Conservation (phyloP, 2,113 vertebrate species). For the Delphinapterus leucas region DNA sequence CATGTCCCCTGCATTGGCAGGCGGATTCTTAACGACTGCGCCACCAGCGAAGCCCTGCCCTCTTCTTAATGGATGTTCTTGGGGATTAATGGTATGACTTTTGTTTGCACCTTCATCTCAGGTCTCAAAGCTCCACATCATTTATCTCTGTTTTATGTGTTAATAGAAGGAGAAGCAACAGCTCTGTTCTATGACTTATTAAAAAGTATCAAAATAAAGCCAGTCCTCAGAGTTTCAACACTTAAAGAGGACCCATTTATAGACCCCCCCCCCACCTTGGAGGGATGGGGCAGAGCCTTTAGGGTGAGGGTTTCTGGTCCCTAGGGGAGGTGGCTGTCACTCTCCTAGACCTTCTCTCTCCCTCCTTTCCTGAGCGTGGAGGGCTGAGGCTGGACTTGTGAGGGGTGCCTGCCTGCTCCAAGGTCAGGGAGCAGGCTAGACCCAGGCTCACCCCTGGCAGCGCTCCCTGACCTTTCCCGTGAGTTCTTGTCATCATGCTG, state of each 20-base stretch:
- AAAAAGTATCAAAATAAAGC: neutral
- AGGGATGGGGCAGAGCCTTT: neutral
- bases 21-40: no score
- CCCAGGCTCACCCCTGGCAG: neutral
- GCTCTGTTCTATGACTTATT: neutral
- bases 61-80: neutral
- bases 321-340: neutral
- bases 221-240: neutral
- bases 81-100: neutral
- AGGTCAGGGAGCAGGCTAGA: fast-evolving
- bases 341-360: neutral
- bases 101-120: neutral
- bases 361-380: neutral
- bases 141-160: neutral
- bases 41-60: neutral
- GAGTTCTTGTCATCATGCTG: fast-evolving
- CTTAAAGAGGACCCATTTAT: fast-evolving
- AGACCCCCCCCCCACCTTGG: neutral
- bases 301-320: no score
- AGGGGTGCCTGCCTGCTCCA: neutral
- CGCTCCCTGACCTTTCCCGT: neutral
- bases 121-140: neutral
- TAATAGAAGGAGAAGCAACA: neutral
- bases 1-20: no score
- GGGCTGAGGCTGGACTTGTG: neutral